Percentiles rank a stretch among this genome's conserved stretches.
Evolutionary conservation across 2,888 invertebrate species (phyloP).

Genomic region (Synanthedon vespiformis): DNA sequence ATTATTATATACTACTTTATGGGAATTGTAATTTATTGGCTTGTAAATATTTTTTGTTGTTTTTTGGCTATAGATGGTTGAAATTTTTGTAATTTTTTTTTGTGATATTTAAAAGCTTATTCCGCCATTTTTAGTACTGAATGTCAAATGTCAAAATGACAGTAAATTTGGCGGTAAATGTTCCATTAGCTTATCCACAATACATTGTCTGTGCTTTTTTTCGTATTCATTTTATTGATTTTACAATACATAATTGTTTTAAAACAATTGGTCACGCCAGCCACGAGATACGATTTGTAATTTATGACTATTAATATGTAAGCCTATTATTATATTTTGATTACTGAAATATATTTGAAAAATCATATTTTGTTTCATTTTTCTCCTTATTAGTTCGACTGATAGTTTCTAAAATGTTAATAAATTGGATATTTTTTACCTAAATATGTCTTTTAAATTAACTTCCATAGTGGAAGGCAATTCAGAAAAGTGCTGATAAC

Average conservation of each 20-base stretch:
- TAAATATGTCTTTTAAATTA: too few relatives aligned
- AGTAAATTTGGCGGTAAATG: too few relatives aligned
- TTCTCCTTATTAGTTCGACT: conserved; percentile 4
- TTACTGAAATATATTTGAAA: conserved; percentile 70
- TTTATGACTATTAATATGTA: conserved; percentile 67
- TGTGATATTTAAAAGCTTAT: conserved; percentile 10
- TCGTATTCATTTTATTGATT: too few relatives aligned
- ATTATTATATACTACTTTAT: conserved; percentile 35
- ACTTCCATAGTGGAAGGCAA: too few relatives aligned
- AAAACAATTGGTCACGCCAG: conserved; percentile 37
- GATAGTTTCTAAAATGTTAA: too few relatives aligned
- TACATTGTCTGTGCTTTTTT: conserved; percentile 4
- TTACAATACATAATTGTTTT: conserved; percentile 11
- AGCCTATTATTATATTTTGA: conserved; percentile 72
- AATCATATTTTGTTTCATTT: conserved; percentile 40
- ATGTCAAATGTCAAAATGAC: not conserved
- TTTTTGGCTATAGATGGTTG: conserved; percentile 15
- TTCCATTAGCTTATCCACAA: too few relatives aligned
- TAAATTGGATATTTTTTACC: too few relatives aligned
- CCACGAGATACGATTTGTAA: conserved; percentile 63
- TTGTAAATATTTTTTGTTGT: conserved; percentile 24
- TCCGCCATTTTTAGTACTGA: not conserved
- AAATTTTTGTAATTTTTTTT: conserved; percentile 15
- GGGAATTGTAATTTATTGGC: conserved; percentile 39
- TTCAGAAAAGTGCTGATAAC: too few relatives aligned